These are phyloP conservation scores for roundworm (Caenorhabditis elegans) DNA, from an alignment of 1,140 invertebrate genomes.

Conservation along the genomic window WBcel235 BX284603.4:1902501-1903000, in stretches of 20 bases:
- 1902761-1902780: neutral
- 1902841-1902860: neutral
- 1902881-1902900: too few relatives aligned
- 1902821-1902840: too few relatives aligned
- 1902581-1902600: too few relatives aligned
- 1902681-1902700: neutral
- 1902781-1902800: neutral
- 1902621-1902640: too few relatives aligned
- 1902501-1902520: too few relatives aligned
- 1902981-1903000: neutral
- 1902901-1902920: too few relatives aligned
- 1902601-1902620: too few relatives aligned
- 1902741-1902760: neutral
- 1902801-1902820: neutral
- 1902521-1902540: too few relatives aligned
- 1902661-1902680: neutral
- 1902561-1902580: too few relatives aligned
- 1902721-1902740: neutral
- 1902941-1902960: neutral
- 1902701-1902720: neutral
- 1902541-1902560: too few relatives aligned
- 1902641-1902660: too few relatives aligned
- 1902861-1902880: neutral
- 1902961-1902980: neutral
- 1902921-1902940: too few relatives aligned